Evolutionary conservation across 2,113 vertebrate species (phyloP), one percentile per base, ranked within the genome.

Genomic region (Bubo blakistoni): DNA sequence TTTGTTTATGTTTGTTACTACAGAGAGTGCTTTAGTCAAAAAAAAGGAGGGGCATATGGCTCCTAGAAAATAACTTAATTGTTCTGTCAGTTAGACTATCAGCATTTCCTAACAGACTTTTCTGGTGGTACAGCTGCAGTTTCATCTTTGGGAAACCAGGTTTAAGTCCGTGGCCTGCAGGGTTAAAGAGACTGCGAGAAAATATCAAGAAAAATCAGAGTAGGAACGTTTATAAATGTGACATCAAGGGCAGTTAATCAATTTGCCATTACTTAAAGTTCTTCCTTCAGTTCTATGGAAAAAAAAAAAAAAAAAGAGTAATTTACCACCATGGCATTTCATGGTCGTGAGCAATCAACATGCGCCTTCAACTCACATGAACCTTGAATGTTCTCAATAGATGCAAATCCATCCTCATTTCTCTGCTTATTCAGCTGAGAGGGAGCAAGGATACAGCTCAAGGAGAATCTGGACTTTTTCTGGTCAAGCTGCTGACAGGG

Each of bases 301-400:
- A 38, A 52, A 74, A 70, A 42, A 42, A 52, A 74, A 38, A 40
- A 49, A 47, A 36, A 49, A 34, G 8, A 66, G 11, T 38, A 36
- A 78, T 16, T 10, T 71, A 21, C 11, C 6, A 2, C 0, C 9
- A 30, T 58, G 44, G 51, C 58, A 59, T 9, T 67, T 88, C 47
- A 71, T 1, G 2, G 52, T n/a, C 6, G 0, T 32, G 25, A 74
- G 44, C 27, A 86, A 86, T 36, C 8, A 49, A 24, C 7, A 5
- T 7, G 15, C 0, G 0, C 6, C 49, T 67, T 40, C 47, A 74
- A 26, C 63, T 66, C 42, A 14, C 13, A n/a, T 7, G 26, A 42
- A 61, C 29, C 29, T 63, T 63, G 65, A 40, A 32, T 14, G 42
- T 26, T 72, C 49, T 54, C 1, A 0, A 6, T 5, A 51, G 72